Percentiles rank a stretch among this genome's conserved stretches.
phyloP scores from a whole-genome alignment of 2,797 vertebrate genomes.

The Zenarchopterus dispar region DNA sequence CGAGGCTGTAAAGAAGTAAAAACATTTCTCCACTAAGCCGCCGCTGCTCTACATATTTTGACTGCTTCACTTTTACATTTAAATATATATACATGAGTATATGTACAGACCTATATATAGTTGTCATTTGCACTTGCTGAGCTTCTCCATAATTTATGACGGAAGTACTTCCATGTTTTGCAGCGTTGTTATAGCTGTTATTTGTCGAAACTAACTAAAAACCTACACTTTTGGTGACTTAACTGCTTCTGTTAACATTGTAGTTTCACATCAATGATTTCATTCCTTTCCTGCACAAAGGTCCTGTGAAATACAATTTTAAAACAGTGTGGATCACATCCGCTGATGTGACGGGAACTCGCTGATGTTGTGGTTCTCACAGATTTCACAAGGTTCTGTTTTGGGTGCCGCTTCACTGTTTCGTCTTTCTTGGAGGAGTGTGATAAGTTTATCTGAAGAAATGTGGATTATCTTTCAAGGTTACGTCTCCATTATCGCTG shows the following conservation, averaged over 20 bases:
- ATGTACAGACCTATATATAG: constrained; percentile 32
- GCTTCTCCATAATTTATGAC: constrained; percentile 69
- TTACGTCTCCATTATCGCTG: constrained; percentile 6
- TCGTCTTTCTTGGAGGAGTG: constrained; percentile 9
- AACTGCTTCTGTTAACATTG: constrained; percentile 7
- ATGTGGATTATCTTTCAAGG: constrained; percentile 3
- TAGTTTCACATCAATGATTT: background rate
- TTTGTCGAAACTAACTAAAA: constrained; percentile 6
- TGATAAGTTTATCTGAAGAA: constrained; percentile 21
- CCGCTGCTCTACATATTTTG: constrained; percentile 39
- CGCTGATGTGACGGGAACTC: background rate
- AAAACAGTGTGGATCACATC: background rate
- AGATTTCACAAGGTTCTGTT: constrained; percentile 25
- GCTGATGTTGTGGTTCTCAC: background rate
- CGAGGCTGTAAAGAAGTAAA: constrained; percentile 43
- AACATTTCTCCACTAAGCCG: constrained; percentile 38
- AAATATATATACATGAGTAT: background rate
- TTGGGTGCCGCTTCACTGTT: constrained; percentile 1
- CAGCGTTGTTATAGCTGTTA: constrained; percentile 10
- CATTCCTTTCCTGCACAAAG: background rate
- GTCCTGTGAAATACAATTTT: too few species aligned
- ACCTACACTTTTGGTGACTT: constrained; percentile 2
- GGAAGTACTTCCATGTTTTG: constrained; percentile 44
- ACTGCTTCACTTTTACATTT: constrained; percentile 39
- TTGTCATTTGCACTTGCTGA: constrained; percentile 62